These are phyloP conservation scores for Toxotes lorentzi DNA, from an alignment of 2,797 vertebrate species.

Conservation along the genomic window DNA sequence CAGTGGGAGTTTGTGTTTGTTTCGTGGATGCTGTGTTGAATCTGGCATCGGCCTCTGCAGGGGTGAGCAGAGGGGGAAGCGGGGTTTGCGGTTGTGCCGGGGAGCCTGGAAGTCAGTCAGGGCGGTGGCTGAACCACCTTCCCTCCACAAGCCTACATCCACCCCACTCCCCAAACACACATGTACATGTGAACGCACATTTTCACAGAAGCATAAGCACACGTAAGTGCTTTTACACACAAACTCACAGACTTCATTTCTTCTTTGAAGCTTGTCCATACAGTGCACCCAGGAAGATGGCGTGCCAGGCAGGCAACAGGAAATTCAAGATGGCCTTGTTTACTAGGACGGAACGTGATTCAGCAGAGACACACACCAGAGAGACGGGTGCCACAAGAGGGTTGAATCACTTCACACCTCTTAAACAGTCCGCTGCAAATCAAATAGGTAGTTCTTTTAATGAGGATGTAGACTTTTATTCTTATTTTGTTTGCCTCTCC, in stretches of 20 bases:
- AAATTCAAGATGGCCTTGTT: constrained; percentile 83
- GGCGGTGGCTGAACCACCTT: constrained; percentile 84
- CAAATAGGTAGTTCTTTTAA: constrained; percentile 32
- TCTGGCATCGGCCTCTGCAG: constrained; percentile 72
- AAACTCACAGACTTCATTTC: constrained; percentile 13
- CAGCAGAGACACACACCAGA: constrained; percentile 60
- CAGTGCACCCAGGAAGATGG: constrained; percentile 52
- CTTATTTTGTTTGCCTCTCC: constrained; percentile 15
- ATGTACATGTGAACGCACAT: constrained; percentile 43
- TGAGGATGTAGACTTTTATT: constrained; percentile 43
- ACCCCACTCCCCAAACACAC: constrained; percentile 69
- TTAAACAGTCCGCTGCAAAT: constrained; percentile 28
- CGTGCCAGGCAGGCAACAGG: constrained; percentile 70
- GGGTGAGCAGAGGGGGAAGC: constrained; percentile 56
- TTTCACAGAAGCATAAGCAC: constrained; percentile 33
- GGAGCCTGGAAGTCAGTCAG: constrained; percentile 88
- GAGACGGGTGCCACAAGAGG: constrained; percentile 58
- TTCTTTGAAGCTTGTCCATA: constrained; percentile 27
- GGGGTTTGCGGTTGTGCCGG: constrained; percentile 80
- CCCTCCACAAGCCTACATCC: constrained; percentile 74
- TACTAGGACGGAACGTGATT: constrained; percentile 64
- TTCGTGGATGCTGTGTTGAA: constrained; percentile 80
- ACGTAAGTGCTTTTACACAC: constrained; percentile 13
- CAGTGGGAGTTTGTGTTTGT: constrained; percentile 83
- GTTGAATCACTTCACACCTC: constrained; percentile 61